A percentile compares a stretch with the other conserved stretches of the same genome.
Evolutionary conservation across 2,113 vertebrate species (phyloP).

Genomic region (Dicrurus megarhynchus): DNA sequence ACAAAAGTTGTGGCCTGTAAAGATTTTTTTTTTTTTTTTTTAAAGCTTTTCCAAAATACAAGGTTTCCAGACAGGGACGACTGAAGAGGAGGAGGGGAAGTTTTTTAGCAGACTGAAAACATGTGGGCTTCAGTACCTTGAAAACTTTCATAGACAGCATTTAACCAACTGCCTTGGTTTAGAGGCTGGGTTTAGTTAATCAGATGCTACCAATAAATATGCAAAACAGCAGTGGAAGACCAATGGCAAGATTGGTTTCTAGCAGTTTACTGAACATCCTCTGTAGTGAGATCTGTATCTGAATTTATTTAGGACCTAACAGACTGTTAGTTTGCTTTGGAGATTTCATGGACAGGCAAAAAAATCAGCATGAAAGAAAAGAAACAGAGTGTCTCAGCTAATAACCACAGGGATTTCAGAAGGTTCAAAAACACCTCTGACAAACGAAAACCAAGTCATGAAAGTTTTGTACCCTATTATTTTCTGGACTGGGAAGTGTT

Average conservation of each 20-base stretch:
- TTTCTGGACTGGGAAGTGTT: conserved; percentile 5
- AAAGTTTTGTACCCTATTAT: background rate
- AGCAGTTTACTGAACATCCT: background rate
- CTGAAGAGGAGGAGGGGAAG: background rate
- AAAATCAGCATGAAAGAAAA: background rate
- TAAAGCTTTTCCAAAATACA: background rate
- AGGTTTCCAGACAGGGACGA: background rate
- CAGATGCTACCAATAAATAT: background rate
- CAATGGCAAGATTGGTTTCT: background rate
- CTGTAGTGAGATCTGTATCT: background rate
- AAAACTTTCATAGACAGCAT: background rate
- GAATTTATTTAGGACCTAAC: background rate
- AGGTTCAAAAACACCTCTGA: background rate
- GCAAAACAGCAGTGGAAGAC: background rate
- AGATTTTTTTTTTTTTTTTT: background rate
- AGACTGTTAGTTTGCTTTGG: background rate
- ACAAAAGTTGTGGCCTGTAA: background rate
- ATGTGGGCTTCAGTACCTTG: background rate
- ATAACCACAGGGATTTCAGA: background rate
- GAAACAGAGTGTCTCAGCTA: background rate
- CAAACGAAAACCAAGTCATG: background rate
- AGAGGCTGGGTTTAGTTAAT: background rate
- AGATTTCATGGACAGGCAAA: background rate
- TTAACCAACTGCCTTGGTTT: background rate
- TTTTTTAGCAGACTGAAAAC: background rate